Evolutionary conservation across 2,113 vertebrate genomes (phyloP), one percentile per base, ranked within the genome.

Genomic region (Mormoops blainvillei): DNA sequence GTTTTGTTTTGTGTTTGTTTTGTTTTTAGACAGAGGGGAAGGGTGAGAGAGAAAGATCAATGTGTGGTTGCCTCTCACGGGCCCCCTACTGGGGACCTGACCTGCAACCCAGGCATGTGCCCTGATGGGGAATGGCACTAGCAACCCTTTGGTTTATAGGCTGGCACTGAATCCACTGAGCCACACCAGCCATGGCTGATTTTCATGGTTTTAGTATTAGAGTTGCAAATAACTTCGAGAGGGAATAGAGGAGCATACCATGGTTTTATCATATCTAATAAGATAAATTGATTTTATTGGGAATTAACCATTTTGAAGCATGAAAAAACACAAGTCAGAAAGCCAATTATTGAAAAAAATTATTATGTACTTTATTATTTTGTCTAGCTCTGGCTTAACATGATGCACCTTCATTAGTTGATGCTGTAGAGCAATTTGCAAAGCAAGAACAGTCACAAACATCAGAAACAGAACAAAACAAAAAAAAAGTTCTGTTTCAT

Each of bases 391-490:
- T 74, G 71, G 41, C 43, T 48, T 5, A 61, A 31, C 13, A 26
- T 22, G 22, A 31, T 26, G 96, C 77, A 67, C 89, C 89, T 0
- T 98, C 98, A 0, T 91, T 99, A 52, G 78, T 3, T 19, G 97
- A 98, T 45, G 97, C 88, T 76, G 97, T 98, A 43, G 98, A 98
- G 41, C 97, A 95, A 97, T 97, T 98, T 77, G 97, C 95, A 84
- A 97, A 98, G 80, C 98, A 98, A 85, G 98, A 99, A 28, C 98
- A 98, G 81, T 97, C 95, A 7, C 98, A 99, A 82, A 91, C 54
- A 1, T 98, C 98, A 54, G 98, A 98, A 91, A 97, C 98, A 94
- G 97, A 98, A 94, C 98, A 96, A 95, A 98, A 22, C 58, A 98
- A 96, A 97, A 78, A 92, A 15, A 0, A 58, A 58, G 22, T 97